Percentiles rank a stretch among this genome's conserved stretches.
Evolutionary conservation across 2,113 vertebrate genomes (phyloP).

Genomic region (Synchiropus splendidus): DNA sequence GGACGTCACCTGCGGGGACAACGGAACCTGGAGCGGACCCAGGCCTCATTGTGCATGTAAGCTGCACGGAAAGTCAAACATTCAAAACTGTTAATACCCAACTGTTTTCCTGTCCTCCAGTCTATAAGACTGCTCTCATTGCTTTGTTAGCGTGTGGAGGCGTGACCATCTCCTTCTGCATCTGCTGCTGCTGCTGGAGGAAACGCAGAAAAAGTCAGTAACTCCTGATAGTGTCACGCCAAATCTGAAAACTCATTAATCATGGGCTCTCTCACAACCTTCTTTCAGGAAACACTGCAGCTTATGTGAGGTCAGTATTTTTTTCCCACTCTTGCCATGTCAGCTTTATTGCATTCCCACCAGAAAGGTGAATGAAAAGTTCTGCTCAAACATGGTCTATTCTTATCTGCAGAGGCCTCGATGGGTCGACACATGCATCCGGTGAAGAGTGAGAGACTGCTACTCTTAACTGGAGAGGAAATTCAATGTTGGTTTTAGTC

Average conservation of each 20-base stretch:
- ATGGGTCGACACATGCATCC: too few relatives aligned
- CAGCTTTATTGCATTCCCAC: too few relatives aligned
- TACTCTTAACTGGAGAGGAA: too few relatives aligned
- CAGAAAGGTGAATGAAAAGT: too few relatives aligned
- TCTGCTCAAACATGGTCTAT: too few relatives aligned
- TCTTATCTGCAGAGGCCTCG: too few relatives aligned
- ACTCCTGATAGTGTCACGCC: slow-evolving; percentile 1
- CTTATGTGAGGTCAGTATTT: slow-evolving; percentile 37
- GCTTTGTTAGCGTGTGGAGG: slow-evolving; percentile 27
- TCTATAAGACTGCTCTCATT: slow-evolving; percentile 39
- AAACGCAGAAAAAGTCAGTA: slow-evolving; percentile 48
- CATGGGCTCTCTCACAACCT: slow-evolving; percentile 1
- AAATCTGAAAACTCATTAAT: too few relatives aligned
- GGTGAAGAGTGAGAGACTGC: too few relatives aligned
- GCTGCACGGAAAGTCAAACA: slow-evolving; percentile 32
- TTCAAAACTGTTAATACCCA: background rate
- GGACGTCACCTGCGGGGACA: slow-evolving; percentile 21
- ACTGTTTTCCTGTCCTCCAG: slow-evolving; percentile 20
- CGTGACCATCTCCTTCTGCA: slow-evolving; percentile 22
- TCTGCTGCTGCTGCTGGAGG: slow-evolving; percentile 45
- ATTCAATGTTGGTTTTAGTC: too few relatives aligned
- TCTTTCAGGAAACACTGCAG: slow-evolving; percentile 42
- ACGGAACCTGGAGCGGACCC: slow-evolving; percentile 38
- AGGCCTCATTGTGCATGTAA: slow-evolving; percentile 49
- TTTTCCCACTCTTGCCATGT: too few relatives aligned